A percentile compares a stretch with the other conserved stretches of the same genome.
phyloP scores from a whole-genome alignment of 2,113 vertebrate genomes.

The Myocastor coypus region DNA sequence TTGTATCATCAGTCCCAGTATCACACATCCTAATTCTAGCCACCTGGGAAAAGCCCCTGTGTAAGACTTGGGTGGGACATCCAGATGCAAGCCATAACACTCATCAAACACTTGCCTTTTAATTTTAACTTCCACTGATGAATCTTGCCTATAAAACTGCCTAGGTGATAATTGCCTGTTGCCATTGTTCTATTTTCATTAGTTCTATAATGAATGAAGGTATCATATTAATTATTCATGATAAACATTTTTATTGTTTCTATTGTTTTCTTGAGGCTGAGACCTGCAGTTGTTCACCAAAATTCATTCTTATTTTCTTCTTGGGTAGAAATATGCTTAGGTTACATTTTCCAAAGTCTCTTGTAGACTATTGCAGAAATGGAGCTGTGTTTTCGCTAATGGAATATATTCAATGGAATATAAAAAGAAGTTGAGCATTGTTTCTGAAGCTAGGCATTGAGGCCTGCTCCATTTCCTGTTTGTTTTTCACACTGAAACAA shows the following conservation, averaged over 20 bases:
- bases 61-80: neutral
- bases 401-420: too few relatives aligned
- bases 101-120: neutral
- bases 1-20: neutral
- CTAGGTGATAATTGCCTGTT: neutral
- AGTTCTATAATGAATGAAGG: neutral
- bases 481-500: neutral
- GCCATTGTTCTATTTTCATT: neutral
- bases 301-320: constrained; percentile 20
- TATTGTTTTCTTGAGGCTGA: constrained; percentile 35
- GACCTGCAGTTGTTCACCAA: neutral
- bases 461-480: neutral
- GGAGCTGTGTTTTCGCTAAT: neutral
- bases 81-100: neutral
- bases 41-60: neutral
- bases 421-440: neutral
- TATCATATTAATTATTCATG: neutral
- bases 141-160: neutral
- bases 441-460: neutral
- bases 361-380: neutral
- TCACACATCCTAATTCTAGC: neutral
- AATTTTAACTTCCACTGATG: neutral
- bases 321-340: neutral
- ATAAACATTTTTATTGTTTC: neutral
- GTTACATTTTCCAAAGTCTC: neutral